Evolutionary conservation across 1,140 invertebrate genomes (phyloP).

Genomic region (Drosophila subobscura): DNA sequence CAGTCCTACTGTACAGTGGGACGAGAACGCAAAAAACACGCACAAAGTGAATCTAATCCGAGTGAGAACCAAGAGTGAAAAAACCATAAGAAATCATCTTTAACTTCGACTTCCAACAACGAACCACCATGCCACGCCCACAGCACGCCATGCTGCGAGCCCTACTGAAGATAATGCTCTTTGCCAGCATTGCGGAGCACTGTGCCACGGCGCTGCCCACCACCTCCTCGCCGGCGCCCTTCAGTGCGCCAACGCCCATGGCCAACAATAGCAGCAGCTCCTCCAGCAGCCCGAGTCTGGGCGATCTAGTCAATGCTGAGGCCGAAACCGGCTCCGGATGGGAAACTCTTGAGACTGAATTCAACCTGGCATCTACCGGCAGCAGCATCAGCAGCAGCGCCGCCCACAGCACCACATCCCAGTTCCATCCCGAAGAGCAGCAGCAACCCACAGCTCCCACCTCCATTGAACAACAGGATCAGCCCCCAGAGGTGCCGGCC

Average conservation of each 20-base stretch:
- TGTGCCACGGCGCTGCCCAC: slow-evolving; percentile 57
- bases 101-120: slow-evolving; percentile 9
- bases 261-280: slow-evolving; percentile 11
- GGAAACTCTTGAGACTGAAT: slow-evolving; percentile 77
- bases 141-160: slow-evolving; percentile 53
- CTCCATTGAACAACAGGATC: slow-evolving; percentile 80
- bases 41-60: slow-evolving; percentile 18
- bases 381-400: slow-evolving; percentile 17
- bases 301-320: slow-evolving; percentile 65
- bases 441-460: slow-evolving; percentile 59
- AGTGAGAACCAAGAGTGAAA: slow-evolving; percentile 15
- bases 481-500: slow-evolving; percentile 71
- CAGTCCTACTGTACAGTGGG: slow-evolving; percentile 55
- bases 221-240: slow-evolving; percentile 26
- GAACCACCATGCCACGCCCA: slow-evolving; percentile 59
- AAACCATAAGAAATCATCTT: neutral
- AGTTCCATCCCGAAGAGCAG: slow-evolving; percentile 40
- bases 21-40: slow-evolving; percentile 52
- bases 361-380: slow-evolving; percentile 44
- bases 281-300: slow-evolving; percentile 28
- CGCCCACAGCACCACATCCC: slow-evolving; percentile 25
- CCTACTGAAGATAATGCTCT: slow-evolving; percentile 63
- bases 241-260: neutral
- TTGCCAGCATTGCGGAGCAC: slow-evolving; percentile 61
- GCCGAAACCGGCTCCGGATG: slow-evolving; percentile 54